Conservation (phyloP, 2,113 vertebrate genomes). For the Datnioides undecimradiatus region DNA sequence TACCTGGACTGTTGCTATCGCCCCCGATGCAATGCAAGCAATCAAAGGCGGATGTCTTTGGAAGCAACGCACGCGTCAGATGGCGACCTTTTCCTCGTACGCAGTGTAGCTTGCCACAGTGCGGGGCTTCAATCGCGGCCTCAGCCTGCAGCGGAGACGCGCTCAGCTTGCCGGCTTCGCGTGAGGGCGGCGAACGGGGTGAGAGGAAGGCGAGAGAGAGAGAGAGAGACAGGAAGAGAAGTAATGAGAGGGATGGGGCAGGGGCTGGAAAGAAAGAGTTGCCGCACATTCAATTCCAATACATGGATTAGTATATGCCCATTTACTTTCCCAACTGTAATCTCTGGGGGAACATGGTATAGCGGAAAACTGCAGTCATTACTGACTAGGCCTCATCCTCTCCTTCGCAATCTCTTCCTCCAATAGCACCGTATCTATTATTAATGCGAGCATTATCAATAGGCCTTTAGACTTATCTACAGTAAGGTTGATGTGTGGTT, state of each 20-base stretch:
- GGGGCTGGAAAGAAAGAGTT: slow-evolving; percentile 47
- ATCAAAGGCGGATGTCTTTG: slow-evolving; percentile 57
- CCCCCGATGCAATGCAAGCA: slow-evolving; percentile 22
- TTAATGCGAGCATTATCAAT: slow-evolving; percentile 75
- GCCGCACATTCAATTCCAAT: slow-evolving; percentile 67
- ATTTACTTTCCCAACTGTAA: slow-evolving; percentile 64
- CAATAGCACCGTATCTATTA: slow-evolving; percentile 63
- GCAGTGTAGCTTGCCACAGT: slow-evolving; percentile 60
- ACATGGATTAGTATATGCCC: slow-evolving; percentile 62
- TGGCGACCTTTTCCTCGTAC: slow-evolving; percentile 65
- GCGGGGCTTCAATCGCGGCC: slow-evolving; percentile 67
- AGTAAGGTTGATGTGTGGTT: slow-evolving; percentile 55
- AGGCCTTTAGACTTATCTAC: slow-evolving; percentile 51
- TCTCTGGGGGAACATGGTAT: slow-evolving; percentile 60
- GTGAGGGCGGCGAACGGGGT: slow-evolving; percentile 38
- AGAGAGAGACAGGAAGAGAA: slow-evolving; percentile 1
- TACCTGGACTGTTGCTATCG: slow-evolving; percentile 27
- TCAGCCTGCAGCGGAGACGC: slow-evolving; percentile 38
- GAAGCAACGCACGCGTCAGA: slow-evolving; percentile 67
- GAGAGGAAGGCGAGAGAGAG: background rate
- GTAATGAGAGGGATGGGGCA: slow-evolving; percentile 27
- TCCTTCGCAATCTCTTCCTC: slow-evolving; percentile 39
- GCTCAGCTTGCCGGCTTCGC: slow-evolving; percentile 51
- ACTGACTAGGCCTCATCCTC: slow-evolving; percentile 42
- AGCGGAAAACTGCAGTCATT: slow-evolving; percentile 65